These are phyloP conservation scores for Caenorhabditis latens DNA, from an alignment of 1,140 invertebrate species.

Conservation along the genomic window DNA sequence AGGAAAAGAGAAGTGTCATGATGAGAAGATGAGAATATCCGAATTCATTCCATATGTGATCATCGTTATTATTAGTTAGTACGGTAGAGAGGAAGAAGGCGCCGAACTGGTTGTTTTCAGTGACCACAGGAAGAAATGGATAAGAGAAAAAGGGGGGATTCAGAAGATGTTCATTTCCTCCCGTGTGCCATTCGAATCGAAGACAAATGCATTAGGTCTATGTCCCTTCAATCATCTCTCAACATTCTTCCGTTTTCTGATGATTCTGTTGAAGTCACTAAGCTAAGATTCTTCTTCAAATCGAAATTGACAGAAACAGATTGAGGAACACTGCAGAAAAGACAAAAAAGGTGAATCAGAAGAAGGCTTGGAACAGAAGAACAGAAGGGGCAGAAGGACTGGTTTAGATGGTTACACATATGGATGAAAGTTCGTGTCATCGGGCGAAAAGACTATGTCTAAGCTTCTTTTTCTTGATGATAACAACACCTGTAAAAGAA, in stretches of 20 bases:
- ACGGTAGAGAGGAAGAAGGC: slow-evolving; percentile 2
- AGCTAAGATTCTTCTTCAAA: neutral
- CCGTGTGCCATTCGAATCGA: neutral
- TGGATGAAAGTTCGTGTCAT: neutral
- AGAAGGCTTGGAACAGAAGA: neutral
- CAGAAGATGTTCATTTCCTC: neutral
- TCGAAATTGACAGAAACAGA: neutral
- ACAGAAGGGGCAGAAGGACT: slow-evolving; percentile 4
- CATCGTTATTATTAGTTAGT: slow-evolving; percentile 47
- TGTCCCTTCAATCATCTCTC: slow-evolving; percentile 8
- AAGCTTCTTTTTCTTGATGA: too few species aligned
- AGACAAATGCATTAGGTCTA: neutral
- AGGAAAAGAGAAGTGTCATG: slow-evolving; percentile 8
- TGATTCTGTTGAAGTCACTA: too few species aligned
- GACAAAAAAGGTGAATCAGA: slow-evolving; percentile 2
- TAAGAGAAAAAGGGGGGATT: neutral
- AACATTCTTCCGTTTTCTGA: too few species aligned
- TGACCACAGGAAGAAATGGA: slow-evolving; percentile 10
- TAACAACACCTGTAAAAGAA: too few species aligned
- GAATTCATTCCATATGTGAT: neutral
- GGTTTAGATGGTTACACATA: slow-evolving; percentile 10
- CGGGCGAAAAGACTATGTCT: neutral
- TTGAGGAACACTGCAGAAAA: neutral
- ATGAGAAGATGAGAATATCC: neutral
- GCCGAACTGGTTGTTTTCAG: slow-evolving; percentile 37